Conservation (phyloP, 2,113 vertebrate species). For the Delphinus delphis region DNA sequence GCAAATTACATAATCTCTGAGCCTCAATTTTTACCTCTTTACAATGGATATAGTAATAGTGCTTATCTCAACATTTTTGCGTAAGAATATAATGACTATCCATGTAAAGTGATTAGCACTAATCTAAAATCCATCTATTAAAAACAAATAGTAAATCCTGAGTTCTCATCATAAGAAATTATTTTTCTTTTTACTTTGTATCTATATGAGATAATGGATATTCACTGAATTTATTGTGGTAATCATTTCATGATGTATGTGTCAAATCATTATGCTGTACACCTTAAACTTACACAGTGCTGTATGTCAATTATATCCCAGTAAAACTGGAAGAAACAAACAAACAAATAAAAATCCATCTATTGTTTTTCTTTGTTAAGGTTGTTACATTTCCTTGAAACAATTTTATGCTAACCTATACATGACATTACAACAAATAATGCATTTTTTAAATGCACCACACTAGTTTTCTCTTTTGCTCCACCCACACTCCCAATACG, state of each 20-base stretch:
- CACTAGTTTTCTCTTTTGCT: not conserved
- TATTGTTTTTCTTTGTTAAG: not conserved
- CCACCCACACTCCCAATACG: not conserved
- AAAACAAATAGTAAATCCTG: not conserved
- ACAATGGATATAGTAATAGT: not conserved
- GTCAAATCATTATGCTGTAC: not conserved
- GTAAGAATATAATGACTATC: not conserved
- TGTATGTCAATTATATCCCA: not conserved
- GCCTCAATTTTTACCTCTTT: not conserved
- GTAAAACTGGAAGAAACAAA: not conserved
- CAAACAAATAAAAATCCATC: not conserved
- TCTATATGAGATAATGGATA: not conserved
- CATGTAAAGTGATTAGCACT: not conserved
- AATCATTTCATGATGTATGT: not conserved
- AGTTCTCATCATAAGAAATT: not conserved
- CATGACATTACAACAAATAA: not conserved
- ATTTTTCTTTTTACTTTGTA: not conserved
- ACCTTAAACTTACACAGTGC: not conserved
- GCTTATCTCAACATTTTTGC: not conserved
- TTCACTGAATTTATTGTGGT: not conserved
- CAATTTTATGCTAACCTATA: not conserved
- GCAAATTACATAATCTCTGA: not conserved
- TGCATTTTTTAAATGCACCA: not conserved
- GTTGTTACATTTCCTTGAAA: not conserved
- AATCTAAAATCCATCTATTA: not conserved